These are phyloP conservation scores for Perccottus glenii DNA, from an alignment of 2,113 vertebrate genomes.

Conservation along the genomic window DNA sequence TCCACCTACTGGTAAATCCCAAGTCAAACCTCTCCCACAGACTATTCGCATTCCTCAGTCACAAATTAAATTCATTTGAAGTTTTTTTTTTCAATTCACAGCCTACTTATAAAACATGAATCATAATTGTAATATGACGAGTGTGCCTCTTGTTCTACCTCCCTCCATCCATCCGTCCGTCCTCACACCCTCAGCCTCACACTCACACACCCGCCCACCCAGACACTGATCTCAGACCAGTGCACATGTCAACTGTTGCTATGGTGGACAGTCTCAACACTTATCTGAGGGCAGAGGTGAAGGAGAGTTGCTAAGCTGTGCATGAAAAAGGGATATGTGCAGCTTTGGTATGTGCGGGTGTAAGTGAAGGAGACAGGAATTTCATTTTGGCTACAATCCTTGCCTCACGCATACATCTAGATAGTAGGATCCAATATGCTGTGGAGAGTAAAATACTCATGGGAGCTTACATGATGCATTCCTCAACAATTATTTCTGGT, in stretches of 20 bases:
- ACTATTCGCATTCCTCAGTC: background rate
- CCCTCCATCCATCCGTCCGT: conserved; percentile 13
- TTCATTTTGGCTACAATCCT: conserved; percentile 44
- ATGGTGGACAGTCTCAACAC: conserved; percentile 16
- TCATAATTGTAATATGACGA: conserved; percentile 32
- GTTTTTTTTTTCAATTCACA: conserved; percentile 12
- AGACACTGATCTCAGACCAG: conserved; percentile 31
- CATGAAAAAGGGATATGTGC: conserved; percentile 36
- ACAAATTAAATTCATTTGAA: background rate
- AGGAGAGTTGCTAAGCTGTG: conserved; percentile 13
- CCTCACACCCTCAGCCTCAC: conserved; percentile 34
- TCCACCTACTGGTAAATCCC: background rate
- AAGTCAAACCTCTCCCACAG: background rate
- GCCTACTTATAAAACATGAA: conserved; percentile 40
- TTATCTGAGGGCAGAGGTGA: conserved; percentile 52
- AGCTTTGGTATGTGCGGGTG: conserved; percentile 17
- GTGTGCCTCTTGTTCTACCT: conserved; percentile 1
- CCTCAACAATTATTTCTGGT: background rate
- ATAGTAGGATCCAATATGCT: conserved; percentile 16
- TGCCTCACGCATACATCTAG: conserved; percentile 33
- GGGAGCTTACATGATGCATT: conserved; percentile 14
- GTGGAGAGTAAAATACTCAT: conserved; percentile 20
- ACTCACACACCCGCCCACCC: conserved; percentile 3
- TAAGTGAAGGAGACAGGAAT: conserved; percentile 24
- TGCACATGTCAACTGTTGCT: conserved; percentile 9